These are phyloP conservation scores for Osmerus eperlanus DNA, from an alignment of 2,113 vertebrate species.

Conservation along the genomic window DNA sequence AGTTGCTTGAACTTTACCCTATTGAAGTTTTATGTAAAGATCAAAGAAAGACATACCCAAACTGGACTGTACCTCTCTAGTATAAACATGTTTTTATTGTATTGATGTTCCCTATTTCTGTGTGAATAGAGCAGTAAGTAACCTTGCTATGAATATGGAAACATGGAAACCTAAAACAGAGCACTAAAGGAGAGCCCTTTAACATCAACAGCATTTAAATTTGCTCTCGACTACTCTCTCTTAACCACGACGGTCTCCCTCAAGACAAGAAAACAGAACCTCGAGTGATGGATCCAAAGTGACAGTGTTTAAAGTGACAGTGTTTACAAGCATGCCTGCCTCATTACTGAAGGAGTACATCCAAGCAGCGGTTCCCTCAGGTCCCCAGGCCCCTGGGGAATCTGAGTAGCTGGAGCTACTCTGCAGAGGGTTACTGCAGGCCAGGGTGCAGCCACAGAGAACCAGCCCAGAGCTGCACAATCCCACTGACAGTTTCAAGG, in stretches of 20 bases:
- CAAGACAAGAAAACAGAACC: not conserved
- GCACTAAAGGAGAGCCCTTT: too few species aligned
- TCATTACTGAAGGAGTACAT: too few species aligned
- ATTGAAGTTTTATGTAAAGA: constrained; percentile 8
- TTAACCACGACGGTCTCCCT: too few species aligned
- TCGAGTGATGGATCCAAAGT: not conserved
- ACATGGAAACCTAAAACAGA: too few species aligned
- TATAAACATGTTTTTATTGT: not conserved
- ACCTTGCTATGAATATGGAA: too few species aligned
- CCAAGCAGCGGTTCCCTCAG: not conserved
- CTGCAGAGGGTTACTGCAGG: not conserved
- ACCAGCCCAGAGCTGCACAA: not conserved
- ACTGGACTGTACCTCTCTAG: not conserved
- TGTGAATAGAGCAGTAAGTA: not conserved
- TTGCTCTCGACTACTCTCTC: too few species aligned
- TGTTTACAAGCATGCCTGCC: too few species aligned
- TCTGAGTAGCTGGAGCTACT: not conserved
- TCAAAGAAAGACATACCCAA: constrained; percentile 27
- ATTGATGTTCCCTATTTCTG: not conserved
- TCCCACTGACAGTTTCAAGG: not conserved
- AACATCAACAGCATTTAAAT: too few species aligned
- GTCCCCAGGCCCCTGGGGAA: not conserved
- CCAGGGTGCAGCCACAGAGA: not conserved
- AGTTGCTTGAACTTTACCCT: not conserved
- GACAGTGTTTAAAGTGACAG: not conserved